Evolutionary conservation across 1,140 invertebrate species (phyloP), one percentile per base, ranked within the genome.

Genomic region (Augochlora pura): DNA sequence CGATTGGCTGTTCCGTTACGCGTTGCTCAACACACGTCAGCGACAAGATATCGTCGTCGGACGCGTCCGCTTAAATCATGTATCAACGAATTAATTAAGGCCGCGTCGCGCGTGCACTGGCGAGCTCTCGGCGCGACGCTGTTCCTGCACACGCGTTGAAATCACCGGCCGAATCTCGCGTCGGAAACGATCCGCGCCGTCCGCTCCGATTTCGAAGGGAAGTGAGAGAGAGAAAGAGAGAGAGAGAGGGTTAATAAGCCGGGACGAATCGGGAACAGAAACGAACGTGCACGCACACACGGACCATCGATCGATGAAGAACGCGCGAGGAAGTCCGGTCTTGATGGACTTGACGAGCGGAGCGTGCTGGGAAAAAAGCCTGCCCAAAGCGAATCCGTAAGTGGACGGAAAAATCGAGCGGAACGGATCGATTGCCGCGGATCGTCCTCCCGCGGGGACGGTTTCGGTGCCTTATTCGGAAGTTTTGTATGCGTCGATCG

Each of bases 351-450:
- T 80, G 65, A 67, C 78, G 70, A 79, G 75, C 72, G 80, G 77
- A 72, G 83, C 62, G 73, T 72, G 75, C 70, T 69, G 78, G 72
- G 75, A 83, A 88, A 90, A 89, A 89, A 87, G 84, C 76, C 79
- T 76, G 88, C 81, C 88, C 87, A 86, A 63, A 77, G 82, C 90
- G 88, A 88, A 91, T 90, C 77, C 84, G 77, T 89, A 91, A 91
- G 88, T 88, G 89, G 89, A 86, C 75, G 86, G 66, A 86, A 88
- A 86, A 89, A 87, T 86, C 83, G 83, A 87, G 84, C 87, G 85
- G 66, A 79, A 42, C 84, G 27, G 88, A 90, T 90, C 79, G 88
- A 90, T 90, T 86, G 84, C 85, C 83, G 67, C 75, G 60, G 84
- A 88, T 88, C 83, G 81, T 87, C 80, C 83, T 74, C 85, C 70